Conservation (phyloP, 2,888 invertebrate species). For the Drosophila flavopinicola region DNA sequence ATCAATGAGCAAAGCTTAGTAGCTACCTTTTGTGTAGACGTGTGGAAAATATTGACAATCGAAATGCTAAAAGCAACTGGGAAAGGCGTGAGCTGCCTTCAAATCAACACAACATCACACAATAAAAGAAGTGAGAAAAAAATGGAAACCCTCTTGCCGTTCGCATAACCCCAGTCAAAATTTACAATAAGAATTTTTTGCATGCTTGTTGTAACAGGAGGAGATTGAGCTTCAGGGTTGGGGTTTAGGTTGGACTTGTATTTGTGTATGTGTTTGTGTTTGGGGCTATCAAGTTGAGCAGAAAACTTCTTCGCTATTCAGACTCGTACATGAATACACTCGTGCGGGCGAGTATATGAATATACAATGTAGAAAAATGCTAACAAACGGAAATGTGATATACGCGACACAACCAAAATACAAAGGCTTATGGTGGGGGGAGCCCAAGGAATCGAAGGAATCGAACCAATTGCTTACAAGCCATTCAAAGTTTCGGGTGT, state of each 20-base stretch:
- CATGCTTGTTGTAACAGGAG: constrained; percentile 43
- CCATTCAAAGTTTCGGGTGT: constrained; percentile 45
- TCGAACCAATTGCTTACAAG: constrained; percentile 65
- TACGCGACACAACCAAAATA: constrained; percentile 67
- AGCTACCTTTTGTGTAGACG: constrained; percentile 71
- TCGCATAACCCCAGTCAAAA: constrained; percentile 41
- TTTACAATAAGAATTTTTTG: constrained; percentile 67
- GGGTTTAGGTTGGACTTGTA: constrained; percentile 7
- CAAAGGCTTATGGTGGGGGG: constrained; percentile 66
- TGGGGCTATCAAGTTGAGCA: constrained; percentile 77
- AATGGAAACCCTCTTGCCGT: constrained; percentile 23
- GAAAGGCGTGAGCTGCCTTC: constrained; percentile 67
- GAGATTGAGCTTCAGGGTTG: constrained; percentile 25
- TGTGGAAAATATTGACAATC: constrained; percentile 74
- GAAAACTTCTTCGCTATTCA: constrained; percentile 75
- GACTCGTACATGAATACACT: constrained; percentile 36
- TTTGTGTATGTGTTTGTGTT: constrained; percentile 17
- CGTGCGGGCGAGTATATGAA: constrained; percentile 47
- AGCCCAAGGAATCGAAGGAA: constrained; percentile 18
- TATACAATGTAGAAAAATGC: constrained; percentile 68
- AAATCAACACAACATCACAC: constrained; percentile 57
- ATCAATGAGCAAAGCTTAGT: constrained; percentile 51
- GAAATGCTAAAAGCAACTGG: constrained; percentile 41
- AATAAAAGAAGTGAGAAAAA: constrained; percentile 3
- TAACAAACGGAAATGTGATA: constrained; percentile 78